A percentile compares a stretch with the other conserved stretches of the same genome.
These are phyloP conservation scores for Leptinotarsa lineolata DNA, from an alignment of 1,140 invertebrate genomes.

Conservation along the genomic window DNA sequence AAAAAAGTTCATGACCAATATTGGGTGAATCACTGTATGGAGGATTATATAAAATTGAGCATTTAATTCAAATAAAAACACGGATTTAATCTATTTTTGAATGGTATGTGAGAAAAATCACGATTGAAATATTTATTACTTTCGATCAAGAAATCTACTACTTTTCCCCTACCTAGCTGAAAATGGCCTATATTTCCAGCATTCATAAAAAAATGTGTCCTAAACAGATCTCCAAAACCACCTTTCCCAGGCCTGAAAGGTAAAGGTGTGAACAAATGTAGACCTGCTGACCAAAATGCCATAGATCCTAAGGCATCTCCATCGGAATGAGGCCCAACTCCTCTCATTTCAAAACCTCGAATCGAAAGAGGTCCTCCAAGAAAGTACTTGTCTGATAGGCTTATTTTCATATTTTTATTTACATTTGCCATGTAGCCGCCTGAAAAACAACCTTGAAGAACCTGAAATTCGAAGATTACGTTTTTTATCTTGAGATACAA, in stretches of 20 bases:
- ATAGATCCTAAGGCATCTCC: constrained; percentile 66
- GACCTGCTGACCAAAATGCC: constrained; percentile 78
- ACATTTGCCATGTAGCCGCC: constrained; percentile 71
- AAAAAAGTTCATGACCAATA: no score
- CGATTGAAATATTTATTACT: not conserved
- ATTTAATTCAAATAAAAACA: no score
- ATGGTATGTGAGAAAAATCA: no score
- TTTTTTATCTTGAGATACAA: no score
- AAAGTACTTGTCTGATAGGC: constrained; percentile 81
- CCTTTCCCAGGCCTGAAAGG: constrained; percentile 78
- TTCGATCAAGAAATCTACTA: constrained; percentile 22
- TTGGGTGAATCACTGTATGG: no score
- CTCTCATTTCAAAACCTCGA: constrained; percentile 80
- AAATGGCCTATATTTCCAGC: constrained; percentile 73
- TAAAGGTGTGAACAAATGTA: constrained; percentile 83
- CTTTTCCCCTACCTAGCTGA: constrained; percentile 24
- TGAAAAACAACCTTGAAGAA: constrained; percentile 73
- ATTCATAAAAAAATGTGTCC: constrained; percentile 84
- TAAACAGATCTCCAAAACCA: constrained; percentile 78
- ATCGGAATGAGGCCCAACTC: constrained; percentile 79
- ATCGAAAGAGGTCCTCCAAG: constrained; percentile 84
- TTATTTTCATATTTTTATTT: constrained; percentile 65
- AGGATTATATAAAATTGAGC: no score
- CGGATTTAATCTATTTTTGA: no score
- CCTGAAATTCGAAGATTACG: constrained; percentile 58